Evolutionary conservation across 1,140 invertebrate species (phyloP).

Genomic region (Brachionus koreanus): DNA sequence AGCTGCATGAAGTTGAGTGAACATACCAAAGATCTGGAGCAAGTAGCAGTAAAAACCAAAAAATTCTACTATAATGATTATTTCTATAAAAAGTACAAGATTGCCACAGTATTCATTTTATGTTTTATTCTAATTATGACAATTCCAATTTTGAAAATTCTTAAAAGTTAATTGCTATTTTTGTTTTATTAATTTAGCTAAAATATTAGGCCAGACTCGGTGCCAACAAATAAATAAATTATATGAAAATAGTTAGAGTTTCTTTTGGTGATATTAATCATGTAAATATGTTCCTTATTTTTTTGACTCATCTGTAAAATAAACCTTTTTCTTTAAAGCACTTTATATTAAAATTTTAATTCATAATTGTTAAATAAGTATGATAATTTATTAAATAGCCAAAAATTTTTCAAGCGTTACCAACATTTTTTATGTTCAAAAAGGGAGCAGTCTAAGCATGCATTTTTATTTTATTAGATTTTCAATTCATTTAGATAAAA

Average conservation of each 20-base stretch:
- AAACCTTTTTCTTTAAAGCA: background rate
- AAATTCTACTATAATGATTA: background rate
- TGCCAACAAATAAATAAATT: no score
- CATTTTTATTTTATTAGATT: background rate
- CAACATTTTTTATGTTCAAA: background rate
- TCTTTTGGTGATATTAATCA: background rate
- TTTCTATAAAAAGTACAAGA: background rate
- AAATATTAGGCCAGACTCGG: no score
- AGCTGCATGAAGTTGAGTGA: slow-evolving; percentile 4
- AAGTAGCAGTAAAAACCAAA: background rate
- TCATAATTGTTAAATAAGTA: background rate
- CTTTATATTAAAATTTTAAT: background rate
- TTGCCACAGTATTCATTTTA: background rate
- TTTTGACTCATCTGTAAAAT: background rate
- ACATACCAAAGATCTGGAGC: slow-evolving; percentile 24
- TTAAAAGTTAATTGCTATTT: background rate
- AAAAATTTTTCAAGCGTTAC: slow-evolving; percentile 20
- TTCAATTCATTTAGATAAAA: background rate
- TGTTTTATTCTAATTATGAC: background rate
- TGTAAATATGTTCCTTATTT: background rate
- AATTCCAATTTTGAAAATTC: background rate
- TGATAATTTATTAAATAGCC: background rate
- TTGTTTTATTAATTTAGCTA: background rate
- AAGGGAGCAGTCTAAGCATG: background rate
- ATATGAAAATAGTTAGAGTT: no score